Evolutionary conservation across 2,113 vertebrate genomes (phyloP).

Genomic region (Arvicanthis niloticus): DNA sequence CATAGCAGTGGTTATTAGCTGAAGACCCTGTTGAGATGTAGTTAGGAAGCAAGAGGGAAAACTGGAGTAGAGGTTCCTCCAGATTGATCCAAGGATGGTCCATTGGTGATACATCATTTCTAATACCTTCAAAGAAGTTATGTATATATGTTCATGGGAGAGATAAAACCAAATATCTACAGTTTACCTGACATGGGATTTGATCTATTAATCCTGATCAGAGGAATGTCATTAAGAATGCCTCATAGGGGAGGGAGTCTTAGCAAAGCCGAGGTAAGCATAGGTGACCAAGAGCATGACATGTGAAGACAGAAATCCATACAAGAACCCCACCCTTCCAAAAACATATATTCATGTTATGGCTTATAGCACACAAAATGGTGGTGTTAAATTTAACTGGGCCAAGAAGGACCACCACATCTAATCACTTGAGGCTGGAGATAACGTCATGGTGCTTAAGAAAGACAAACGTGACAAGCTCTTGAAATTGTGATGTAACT

Average conservation of each 20-base stretch:
- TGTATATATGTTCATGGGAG: background rate
- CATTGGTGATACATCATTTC: background rate
- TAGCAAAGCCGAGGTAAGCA: background rate
- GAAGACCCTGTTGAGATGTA: rapidly evolving
- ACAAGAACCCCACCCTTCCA: background rate
- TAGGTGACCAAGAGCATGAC: background rate
- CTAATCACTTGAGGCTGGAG: background rate
- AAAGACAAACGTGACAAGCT: background rate
- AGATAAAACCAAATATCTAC: background rate
- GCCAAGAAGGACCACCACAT: background rate
- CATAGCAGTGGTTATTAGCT: background rate
- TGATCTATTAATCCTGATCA: rapidly evolving
- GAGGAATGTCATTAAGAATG: background rate
- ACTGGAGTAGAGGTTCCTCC: background rate
- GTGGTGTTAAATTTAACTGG: background rate
- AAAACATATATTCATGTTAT: background rate
- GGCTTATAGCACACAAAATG: background rate
- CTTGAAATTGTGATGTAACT: background rate
- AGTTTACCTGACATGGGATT: rapidly evolving
- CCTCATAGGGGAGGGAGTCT: rapidly evolving
- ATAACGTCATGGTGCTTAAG: background rate
- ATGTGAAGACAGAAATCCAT: background rate
- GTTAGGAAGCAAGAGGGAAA: background rate
- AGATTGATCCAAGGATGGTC: background rate
- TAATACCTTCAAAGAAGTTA: background rate